phyloP scores from a whole-genome alignment of 2,113 vertebrate genomes.

The Daboia siamensis region DNA sequence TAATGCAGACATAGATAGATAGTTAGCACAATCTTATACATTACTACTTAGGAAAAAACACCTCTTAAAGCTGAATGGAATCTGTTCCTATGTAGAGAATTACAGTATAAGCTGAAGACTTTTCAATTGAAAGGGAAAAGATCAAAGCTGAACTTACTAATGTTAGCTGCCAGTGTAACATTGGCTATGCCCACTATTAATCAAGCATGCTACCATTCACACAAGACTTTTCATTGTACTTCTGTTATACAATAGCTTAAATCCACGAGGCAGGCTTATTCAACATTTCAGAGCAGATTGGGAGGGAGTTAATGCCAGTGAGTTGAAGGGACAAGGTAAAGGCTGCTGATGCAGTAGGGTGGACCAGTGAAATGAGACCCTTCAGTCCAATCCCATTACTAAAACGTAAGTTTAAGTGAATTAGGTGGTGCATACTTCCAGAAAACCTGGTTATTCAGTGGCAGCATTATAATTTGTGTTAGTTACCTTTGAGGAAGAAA shows the following conservation, averaged over 20 bases:
- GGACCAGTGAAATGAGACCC: not conserved
- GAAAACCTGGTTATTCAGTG: not conserved
- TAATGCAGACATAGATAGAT: not conserved
- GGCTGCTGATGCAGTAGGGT: not conserved
- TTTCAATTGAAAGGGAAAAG: constrained; percentile 6
- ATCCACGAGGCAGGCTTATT: not conserved
- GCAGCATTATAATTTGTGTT: constrained; percentile 35
- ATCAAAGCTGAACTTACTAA: constrained; percentile 19
- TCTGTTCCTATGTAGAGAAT: not conserved
- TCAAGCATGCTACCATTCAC: not conserved
- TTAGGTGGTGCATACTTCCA: not conserved
- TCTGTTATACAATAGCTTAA: not conserved
- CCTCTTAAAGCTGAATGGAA: not conserved
- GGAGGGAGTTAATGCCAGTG: not conserved
- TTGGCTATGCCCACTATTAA: not conserved
- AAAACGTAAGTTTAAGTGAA: constrained; percentile 15
- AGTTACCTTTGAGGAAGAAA: constrained; percentile 18
- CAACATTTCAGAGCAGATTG: not conserved
- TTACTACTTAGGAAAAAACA: not conserved
- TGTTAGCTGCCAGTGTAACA: constrained; percentile 9
- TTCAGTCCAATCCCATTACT: not conserved
- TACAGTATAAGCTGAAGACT: not conserved
- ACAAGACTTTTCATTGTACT: not conserved
- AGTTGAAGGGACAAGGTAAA: not conserved
- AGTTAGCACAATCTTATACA: not conserved